Base-by-base conservation (phyloP, 2,113 vertebrate species). In the Perccottus glenii region DNA sequence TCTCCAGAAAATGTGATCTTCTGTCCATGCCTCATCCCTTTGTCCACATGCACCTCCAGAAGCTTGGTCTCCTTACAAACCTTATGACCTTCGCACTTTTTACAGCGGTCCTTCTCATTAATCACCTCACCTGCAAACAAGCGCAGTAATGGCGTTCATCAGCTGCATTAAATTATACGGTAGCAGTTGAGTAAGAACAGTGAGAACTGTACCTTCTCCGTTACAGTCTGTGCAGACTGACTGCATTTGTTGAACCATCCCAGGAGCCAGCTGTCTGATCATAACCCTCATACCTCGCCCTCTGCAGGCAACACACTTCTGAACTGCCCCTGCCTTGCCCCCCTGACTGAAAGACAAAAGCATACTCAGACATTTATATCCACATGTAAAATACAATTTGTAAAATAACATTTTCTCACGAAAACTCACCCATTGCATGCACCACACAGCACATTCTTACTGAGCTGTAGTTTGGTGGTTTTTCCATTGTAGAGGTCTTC, bases 241-340 rank as follows among this genome's bases (percentile, higher is more conserved):
- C 88, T 99, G 96, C 97, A 99, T 98, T 91, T 99, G 97, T 82
- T 99, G 96, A 16, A 99, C 98, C 98, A 99, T 99, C 0, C 98
- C 98, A 1, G 98, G 96, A 67, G 95, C 98, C 92, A 99, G 93
- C 89, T 99, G 98, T 83, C 97, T 94, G 82, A 99, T 98, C 95
- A 99, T 97, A 86, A 99, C 95, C 70, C 96, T 94, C 55, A 99
- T 94, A 33, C 98, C 98, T 61, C 97, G 93, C 52, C 98, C 98
- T 76, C 96, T 93, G 87, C 98, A 99, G 47, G 95, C 93, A 61
- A 90, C 91, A 70, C 98, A 99, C 83, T 98, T 98, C 89, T 99
- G 97, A 84, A 99, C 96, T 0, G 97, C 96, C 87, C 98, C 98
- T 0, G 95, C 93, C 79, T 99, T 99, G 42, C 98, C 98, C 12